Evolutionary conservation across 2,797 vertebrate species (phyloP), one percentile per base, ranked within the genome.

Genomic region (Sebastes hubbsi): DNA sequence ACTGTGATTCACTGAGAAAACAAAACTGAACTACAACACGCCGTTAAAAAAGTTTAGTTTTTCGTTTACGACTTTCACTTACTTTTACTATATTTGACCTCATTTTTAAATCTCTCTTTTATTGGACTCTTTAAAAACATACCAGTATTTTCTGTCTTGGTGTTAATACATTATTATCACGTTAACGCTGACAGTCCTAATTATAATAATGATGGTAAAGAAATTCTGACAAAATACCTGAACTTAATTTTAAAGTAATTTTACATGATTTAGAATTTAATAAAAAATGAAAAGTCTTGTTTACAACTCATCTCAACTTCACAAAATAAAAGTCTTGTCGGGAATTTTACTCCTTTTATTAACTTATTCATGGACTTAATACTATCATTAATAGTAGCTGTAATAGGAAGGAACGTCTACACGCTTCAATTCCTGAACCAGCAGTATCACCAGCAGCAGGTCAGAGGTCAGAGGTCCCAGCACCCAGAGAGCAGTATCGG

Each of bases 391-490:
- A 36, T 13, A 8, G 29, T n/a, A 13, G 30, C 6, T 12, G 30
- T 34, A 4, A 10, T 61, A 60, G 14, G 27, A 59, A 60, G 38
- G 27, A 59, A 8, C 2, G 1, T n/a, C 59, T 32, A 32, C 49
- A 32, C 4, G 11, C 61, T 22, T 36, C 2, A 63, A 24, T 36
- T 36, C 29, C 36, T 65, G 14, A 25, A 63, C 32, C 32, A 38
- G 60, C 30, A n/a, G 27, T n/a, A 34, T 36, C 60, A 42, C 22
- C 36, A 42, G 61, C 32, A 83, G 22, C 71, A 58, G 80, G 84
- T 42, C 38, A 42, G 38, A 42, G 38, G 38, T 88, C 81, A 84
- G 27, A 82, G 84, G 82, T 83, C 81, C 66, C 2, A n/a, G n/a
- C 71, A 52, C 4, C 65, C 36, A 81, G 55, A 77, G 74, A 80